These are phyloP conservation scores for Pangasius mekongensis DNA, from an alignment of 2,797 vertebrate genomes.

Conservation along the genomic window DNA sequence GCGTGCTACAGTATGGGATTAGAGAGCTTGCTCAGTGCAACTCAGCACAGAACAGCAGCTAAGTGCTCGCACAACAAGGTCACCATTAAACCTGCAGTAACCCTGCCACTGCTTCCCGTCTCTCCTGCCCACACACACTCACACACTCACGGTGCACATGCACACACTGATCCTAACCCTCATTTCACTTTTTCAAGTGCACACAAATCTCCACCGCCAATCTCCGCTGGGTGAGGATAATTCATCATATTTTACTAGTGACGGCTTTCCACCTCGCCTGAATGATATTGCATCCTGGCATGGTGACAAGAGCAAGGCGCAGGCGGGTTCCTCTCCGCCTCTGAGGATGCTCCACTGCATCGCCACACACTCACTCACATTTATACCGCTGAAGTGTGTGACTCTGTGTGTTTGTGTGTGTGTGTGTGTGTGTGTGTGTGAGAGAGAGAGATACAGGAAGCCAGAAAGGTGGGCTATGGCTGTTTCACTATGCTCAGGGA, in stretches of 20 bases:
- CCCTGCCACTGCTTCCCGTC: conserved; percentile 38
- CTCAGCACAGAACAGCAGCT: conserved; percentile 74
- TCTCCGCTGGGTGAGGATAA: conserved; percentile 73
- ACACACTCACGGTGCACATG: conserved; percentile 13
- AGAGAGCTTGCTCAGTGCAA: conserved; percentile 76
- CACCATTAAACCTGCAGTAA: conserved; percentile 71
- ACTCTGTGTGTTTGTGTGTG: conserved; percentile 13
- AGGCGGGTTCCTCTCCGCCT: conserved; percentile 51
- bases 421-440: conserved; percentile 13
- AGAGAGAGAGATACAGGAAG: conserved; percentile 12
- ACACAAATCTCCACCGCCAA: conserved; percentile 26
- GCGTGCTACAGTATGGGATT: conserved; percentile 80
- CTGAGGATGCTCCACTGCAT: conserved; percentile 49
- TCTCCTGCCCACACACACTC: conserved; percentile 38
- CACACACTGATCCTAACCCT: conserved; percentile 25
- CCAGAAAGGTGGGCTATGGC: conserved; percentile 28
- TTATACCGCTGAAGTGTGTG: conserved; percentile 26
- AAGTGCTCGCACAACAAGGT: conserved; percentile 77
- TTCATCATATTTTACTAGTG: conserved; percentile 80
- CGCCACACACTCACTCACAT: conserved; percentile 50
- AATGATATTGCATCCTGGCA: conserved; percentile 77
- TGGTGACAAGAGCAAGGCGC: conserved; percentile 66
- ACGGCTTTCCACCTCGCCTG: conserved; percentile 73
- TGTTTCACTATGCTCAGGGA: conserved; percentile 37
- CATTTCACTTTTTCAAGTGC: conserved; percentile 45